phyloP scores from a whole-genome alignment of 2,113 vertebrate species.

The Odocoileus virginianus region DNA sequence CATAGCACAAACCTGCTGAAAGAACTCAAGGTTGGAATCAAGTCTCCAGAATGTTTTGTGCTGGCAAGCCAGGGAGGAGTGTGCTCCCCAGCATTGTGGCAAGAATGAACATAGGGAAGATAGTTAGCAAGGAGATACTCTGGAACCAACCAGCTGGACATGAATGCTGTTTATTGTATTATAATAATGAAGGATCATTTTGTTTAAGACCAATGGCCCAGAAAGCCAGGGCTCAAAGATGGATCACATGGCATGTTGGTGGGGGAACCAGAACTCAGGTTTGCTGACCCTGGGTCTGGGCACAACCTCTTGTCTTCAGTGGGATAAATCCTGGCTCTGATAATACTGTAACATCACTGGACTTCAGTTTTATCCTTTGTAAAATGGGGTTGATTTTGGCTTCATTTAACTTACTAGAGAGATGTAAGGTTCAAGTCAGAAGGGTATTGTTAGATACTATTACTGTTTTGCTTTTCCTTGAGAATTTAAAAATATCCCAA shows the following conservation, averaged over 20 bases:
- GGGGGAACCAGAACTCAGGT: neutral
- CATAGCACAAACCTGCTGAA: neutral
- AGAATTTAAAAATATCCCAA: neutral
- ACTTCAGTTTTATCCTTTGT: neutral
- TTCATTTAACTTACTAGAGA: neutral
- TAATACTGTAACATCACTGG: neutral
- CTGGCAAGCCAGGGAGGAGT: neutral
- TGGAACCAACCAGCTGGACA: neutral
- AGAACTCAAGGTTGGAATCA: neutral
- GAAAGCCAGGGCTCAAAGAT: neutral
- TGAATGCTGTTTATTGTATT: neutral
- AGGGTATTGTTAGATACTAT: neutral
- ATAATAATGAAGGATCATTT: neutral
- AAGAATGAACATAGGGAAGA: neutral
- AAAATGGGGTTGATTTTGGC: neutral
- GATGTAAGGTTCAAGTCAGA: neutral
- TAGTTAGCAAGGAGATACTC: neutral
- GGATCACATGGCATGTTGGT: neutral
- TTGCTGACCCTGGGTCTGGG: neutral
- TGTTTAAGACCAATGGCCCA: neutral
- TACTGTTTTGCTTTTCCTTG: neutral
- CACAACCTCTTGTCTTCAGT: fast-evolving
- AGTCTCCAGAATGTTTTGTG: neutral
- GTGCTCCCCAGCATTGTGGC: neutral
- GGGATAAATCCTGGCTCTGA: neutral